phyloP scores from a whole-genome alignment of 2,797 vertebrate genomes.

The Sebastes trivittatus region DNA sequence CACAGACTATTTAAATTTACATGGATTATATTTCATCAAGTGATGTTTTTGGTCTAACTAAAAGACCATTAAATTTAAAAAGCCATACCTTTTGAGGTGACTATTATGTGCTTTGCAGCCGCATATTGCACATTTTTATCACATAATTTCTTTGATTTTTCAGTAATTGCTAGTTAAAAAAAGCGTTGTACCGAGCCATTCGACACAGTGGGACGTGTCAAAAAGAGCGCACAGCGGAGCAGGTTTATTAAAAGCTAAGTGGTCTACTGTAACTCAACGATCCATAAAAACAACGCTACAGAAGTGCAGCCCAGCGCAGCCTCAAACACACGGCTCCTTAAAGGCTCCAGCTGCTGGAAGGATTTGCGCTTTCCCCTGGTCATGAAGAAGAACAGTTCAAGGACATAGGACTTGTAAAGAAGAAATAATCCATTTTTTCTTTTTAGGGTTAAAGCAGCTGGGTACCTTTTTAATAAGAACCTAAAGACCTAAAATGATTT shows the following conservation, averaged over 20 bases:
- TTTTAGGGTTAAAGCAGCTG: slow-evolving; percentile 75
- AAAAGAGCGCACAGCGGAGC: slow-evolving; percentile 2
- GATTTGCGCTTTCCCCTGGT: slow-evolving; percentile 76
- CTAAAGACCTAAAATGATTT: slow-evolving; percentile 80
- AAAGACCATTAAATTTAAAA: slow-evolving; percentile 1
- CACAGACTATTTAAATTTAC: slow-evolving; percentile 11
- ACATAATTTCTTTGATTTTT: slow-evolving; percentile 21
- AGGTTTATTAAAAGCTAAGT: slow-evolving; percentile 72
- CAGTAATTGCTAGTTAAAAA: slow-evolving; percentile 25
- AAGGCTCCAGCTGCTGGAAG: slow-evolving; percentile 72
- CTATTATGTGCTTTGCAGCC: background rate
- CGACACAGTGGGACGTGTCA: slow-evolving; percentile 26
- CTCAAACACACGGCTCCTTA: slow-evolving; percentile 67
- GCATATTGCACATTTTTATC: slow-evolving; percentile 16
- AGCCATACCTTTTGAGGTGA: background rate
- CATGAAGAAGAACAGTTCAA: slow-evolving; percentile 75
- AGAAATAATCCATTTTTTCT: slow-evolving; percentile 64
- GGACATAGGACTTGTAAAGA: slow-evolving; percentile 77
- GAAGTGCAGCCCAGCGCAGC: slow-evolving; percentile 55
- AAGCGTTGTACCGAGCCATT: background rate
- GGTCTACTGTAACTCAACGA: slow-evolving; percentile 68
- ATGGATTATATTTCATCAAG: slow-evolving; percentile 7
- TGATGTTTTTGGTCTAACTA: background rate
- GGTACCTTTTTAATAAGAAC: slow-evolving; percentile 79
- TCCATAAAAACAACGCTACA: slow-evolving; percentile 78